phyloP scores from a whole-genome alignment of 2,113 vertebrate genomes.

The Turdus rufiventris region DNA sequence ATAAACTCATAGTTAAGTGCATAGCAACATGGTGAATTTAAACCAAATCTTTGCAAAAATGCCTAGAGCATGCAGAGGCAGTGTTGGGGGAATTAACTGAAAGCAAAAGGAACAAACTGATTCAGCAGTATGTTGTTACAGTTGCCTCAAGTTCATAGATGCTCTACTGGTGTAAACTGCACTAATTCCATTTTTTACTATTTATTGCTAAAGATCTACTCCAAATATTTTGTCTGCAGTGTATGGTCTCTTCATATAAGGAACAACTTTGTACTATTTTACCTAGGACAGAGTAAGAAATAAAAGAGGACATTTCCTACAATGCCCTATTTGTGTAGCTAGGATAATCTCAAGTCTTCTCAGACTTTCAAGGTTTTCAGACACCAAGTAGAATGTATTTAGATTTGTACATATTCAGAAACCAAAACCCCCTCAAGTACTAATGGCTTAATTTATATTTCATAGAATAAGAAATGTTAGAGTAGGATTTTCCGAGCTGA shows the following conservation, averaged over 20 bases:
- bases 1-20: neutral
- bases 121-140: neutral
- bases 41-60: neutral
- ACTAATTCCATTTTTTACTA: neutral
- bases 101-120: constrained; percentile 8
- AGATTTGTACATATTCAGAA: constrained; percentile 2
- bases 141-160: neutral
- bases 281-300: neutral
- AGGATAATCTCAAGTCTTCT: constrained; percentile 11
- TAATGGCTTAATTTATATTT: constrained; percentile 28
- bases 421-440: neutral
- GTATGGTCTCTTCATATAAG: neutral
- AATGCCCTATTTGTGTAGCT: neutral
- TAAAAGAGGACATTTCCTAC: neutral
- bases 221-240: neutral
- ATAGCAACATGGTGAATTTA: constrained; percentile 17
- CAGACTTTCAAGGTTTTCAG: neutral
- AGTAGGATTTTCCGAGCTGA: constrained; percentile 22
- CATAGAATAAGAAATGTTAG: neutral
- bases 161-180: neutral
- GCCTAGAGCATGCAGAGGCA: neutral
- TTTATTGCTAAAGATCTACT: neutral
- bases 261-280: neutral
- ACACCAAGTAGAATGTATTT: neutral
- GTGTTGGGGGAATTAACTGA: neutral